Evolutionary conservation across 2,113 vertebrate species (phyloP).

Genomic region (Talpa occidentalis): DNA sequence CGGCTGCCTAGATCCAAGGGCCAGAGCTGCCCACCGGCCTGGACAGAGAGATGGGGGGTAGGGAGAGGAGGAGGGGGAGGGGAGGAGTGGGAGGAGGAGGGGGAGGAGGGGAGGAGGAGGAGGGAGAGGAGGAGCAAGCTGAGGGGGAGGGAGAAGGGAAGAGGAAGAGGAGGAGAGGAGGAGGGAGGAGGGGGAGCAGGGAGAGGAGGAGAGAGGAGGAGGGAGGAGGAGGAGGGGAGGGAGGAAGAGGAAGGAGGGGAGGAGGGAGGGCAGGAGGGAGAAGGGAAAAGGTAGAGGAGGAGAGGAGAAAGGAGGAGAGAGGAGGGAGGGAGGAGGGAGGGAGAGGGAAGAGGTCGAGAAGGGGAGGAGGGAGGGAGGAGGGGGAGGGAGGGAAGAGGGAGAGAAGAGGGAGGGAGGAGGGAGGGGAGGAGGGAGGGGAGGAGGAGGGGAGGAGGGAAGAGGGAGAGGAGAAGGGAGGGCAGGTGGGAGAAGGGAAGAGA

Average conservation of each 20-base stretch:
- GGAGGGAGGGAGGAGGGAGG: not conserved
- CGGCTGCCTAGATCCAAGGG: slow-evolving; percentile 50
- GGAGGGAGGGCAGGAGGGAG: too few species aligned
- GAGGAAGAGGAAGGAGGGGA: not conserved
- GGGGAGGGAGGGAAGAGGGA: too few species aligned
- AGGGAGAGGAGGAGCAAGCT: not conserved
- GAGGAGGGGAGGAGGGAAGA: not conserved
- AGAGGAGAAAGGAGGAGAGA: not conserved
- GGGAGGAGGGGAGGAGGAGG: not conserved
- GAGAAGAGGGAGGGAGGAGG: too few species aligned
- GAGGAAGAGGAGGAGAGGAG: too few species aligned
- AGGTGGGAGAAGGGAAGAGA: not conserved
- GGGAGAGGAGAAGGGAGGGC: too few species aligned
- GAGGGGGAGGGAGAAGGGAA: too few species aligned
- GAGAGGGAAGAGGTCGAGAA: not conserved
- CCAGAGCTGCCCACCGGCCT: slow-evolving; percentile 71
- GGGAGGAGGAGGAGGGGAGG: too few species aligned
- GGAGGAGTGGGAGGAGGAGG: not conserved
- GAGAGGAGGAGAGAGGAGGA: too few species aligned
- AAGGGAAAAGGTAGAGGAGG: too few species aligned
- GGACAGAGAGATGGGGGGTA: not conserved
- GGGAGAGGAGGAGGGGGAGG: too few species aligned
- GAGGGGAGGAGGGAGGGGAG: not conserved
- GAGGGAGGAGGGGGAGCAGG: not conserved
- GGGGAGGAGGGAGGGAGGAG: too few species aligned